Conservation (phyloP, 2,888 invertebrate species). For the Agrochola litura region DNA sequence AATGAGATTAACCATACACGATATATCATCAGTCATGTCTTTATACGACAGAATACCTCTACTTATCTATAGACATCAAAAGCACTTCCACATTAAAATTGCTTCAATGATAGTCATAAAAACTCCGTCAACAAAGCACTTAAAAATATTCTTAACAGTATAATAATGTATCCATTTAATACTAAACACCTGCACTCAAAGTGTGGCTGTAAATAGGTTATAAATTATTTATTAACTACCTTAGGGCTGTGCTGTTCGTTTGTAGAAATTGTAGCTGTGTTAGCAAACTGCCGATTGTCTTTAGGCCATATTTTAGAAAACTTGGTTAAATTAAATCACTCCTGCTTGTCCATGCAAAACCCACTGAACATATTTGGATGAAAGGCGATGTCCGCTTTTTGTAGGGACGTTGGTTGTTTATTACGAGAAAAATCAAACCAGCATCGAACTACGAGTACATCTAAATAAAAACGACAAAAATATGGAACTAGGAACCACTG, state of each 20-base stretch:
- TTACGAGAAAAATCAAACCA: no score
- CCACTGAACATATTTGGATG: no score
- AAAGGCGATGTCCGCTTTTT: no score
- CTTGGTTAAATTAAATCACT: background rate
- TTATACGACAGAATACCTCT: no score
- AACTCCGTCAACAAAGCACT: constrained; percentile 14
- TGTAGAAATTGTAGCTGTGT: background rate
- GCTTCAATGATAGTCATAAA: constrained; percentile 12
- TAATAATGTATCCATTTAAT: constrained; percentile 21
- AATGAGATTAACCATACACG: no score
- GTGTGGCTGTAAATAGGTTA: constrained; percentile 4
- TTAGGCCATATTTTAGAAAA: background rate
- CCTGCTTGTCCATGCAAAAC: no score
- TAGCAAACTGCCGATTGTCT: background rate
- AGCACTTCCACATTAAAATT: constrained; percentile 8
- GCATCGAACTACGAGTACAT: no score
- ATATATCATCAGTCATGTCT: no score
- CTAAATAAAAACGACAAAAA: no score
- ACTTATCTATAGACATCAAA: background rate
- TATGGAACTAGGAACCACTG: no score
- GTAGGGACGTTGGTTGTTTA: no score
- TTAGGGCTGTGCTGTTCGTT: background rate
- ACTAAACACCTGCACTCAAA: constrained; percentile 37
- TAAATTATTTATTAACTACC: constrained; percentile 26
- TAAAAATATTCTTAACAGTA: constrained; percentile 16